A percentile compares a stretch with the other conserved stretches of the same genome.
phyloP scores from a whole-genome alignment of 2,888 invertebrate species.

The Kryphioiulus occultus region DNA sequence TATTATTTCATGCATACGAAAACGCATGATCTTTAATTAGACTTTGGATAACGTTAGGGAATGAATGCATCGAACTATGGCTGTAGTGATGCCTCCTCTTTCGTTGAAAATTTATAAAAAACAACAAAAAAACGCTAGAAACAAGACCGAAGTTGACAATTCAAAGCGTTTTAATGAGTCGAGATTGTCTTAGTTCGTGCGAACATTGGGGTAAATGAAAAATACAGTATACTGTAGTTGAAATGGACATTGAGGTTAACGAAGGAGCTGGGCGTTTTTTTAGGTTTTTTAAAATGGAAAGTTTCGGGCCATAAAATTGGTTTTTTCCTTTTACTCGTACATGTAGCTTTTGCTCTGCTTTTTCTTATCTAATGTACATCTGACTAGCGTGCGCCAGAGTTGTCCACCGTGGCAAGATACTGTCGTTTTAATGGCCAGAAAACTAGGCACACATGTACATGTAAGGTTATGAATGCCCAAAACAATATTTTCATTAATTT shows the following conservation, averaged over 20 bases:
- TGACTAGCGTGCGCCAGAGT: neutral
- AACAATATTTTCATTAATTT: too few species aligned
- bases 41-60: neutral
- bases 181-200: neutral
- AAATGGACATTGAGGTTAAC: too few species aligned
- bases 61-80: neutral
- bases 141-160: neutral
- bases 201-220: neutral
- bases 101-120: neutral
- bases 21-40: neutral
- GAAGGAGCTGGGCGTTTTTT: too few species aligned
- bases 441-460: too few species aligned
- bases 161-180: neutral
- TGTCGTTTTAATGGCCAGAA: neutral
- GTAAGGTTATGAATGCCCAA: too few species aligned
- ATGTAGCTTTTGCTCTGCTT: neutral
- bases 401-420: neutral
- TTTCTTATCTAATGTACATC: neutral
- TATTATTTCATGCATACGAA: constrained; percentile 17
- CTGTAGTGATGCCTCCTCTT: neutral
- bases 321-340: neutral
- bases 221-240: too few species aligned
- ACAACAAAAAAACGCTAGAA: neutral
- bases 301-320: neutral
- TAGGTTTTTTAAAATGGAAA: neutral